Conservation (phyloP, 2,797 vertebrate genomes). For the Cyclura pinguis region DNA sequence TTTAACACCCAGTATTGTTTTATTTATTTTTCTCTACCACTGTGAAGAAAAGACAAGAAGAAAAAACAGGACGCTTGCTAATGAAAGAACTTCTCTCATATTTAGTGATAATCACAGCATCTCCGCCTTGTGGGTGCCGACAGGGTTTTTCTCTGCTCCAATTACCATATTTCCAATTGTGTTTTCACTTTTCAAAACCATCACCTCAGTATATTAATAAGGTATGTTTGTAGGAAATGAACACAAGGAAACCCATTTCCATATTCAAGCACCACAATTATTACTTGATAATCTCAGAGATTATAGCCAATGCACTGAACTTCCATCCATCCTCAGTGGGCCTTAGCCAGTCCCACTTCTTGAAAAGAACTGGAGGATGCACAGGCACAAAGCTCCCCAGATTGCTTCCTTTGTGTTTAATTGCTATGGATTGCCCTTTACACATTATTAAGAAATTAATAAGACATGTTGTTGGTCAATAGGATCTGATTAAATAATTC, state of each 20-base stretch:
- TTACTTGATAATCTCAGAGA: slow-evolving; percentile 55
- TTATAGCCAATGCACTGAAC: neutral
- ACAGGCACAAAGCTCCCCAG: neutral
- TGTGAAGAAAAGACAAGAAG: rapidly evolving
- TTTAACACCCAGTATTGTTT: neutral
- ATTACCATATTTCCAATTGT: slow-evolving; percentile 66
- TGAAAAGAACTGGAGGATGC: neutral
- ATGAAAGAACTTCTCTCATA: neutral
- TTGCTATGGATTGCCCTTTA: slow-evolving; percentile 74
- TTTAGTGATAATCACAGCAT: slow-evolving; percentile 37
- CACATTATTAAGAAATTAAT: slow-evolving; percentile 73
- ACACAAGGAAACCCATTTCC: slow-evolving; percentile 70
- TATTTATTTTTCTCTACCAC: neutral
- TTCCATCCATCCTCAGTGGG: neutral
- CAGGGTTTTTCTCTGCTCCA: slow-evolving; percentile 46
- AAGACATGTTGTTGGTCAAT: slow-evolving; percentile 70
- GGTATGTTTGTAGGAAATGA: slow-evolving; percentile 66
- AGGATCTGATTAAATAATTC: slow-evolving; percentile 72
- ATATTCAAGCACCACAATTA: slow-evolving; percentile 70
- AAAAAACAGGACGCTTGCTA: neutral
- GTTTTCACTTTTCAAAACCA: slow-evolving; percentile 66
- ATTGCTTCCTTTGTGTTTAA: slow-evolving; percentile 69
- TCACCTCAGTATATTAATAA: slow-evolving; percentile 69
- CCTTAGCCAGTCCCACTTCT: neutral
- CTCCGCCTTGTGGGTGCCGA: slow-evolving; percentile 38